A percentile compares a stretch with the other conserved stretches of the same genome.
These are phyloP conservation scores for Coenonympha arcania DNA, from an alignment of 2,888 invertebrate genomes.

Conservation along the genomic window DNA sequence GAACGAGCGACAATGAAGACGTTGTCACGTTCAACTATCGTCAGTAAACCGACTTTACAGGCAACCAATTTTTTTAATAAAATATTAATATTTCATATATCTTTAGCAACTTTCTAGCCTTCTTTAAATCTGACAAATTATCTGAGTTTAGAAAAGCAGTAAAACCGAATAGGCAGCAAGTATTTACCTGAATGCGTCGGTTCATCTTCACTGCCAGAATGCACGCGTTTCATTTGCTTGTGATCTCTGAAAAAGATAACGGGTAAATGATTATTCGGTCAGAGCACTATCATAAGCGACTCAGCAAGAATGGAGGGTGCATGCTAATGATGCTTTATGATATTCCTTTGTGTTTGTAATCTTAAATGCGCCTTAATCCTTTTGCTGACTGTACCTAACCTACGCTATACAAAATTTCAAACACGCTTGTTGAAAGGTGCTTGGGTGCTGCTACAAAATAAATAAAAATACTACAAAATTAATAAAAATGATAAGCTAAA, in stretches of 20 bases:
- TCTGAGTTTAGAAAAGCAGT: background rate
- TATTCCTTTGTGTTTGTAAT: background rate
- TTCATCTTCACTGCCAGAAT: constrained; percentile 84
- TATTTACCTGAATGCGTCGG: constrained; percentile 81
- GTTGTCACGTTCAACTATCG: too few relatives aligned
- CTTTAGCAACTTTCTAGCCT: too few relatives aligned
- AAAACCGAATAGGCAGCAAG: background rate
- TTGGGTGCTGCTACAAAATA: background rate
- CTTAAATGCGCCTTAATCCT: too few relatives aligned
- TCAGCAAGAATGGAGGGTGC: constrained; percentile 30
- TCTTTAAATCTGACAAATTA: too few relatives aligned
- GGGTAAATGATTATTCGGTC: constrained; percentile 1
- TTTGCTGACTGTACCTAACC: too few relatives aligned
- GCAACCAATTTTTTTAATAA: too few relatives aligned
- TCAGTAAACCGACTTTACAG: too few relatives aligned
- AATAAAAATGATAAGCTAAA: too few relatives aligned
- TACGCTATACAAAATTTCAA: background rate
- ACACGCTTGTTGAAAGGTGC: background rate
- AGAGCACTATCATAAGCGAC: constrained; percentile 3
- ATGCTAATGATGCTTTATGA: constrained; percentile 25
- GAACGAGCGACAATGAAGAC: too few relatives aligned
- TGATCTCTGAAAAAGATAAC: constrained; percentile 78
- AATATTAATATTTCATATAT: too few relatives aligned
- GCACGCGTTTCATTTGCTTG: constrained; percentile 85
- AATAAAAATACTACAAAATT: background rate